phyloP scores from a whole-genome alignment of 2,113 vertebrate species.

The Cephalopterus ornatus region DNA sequence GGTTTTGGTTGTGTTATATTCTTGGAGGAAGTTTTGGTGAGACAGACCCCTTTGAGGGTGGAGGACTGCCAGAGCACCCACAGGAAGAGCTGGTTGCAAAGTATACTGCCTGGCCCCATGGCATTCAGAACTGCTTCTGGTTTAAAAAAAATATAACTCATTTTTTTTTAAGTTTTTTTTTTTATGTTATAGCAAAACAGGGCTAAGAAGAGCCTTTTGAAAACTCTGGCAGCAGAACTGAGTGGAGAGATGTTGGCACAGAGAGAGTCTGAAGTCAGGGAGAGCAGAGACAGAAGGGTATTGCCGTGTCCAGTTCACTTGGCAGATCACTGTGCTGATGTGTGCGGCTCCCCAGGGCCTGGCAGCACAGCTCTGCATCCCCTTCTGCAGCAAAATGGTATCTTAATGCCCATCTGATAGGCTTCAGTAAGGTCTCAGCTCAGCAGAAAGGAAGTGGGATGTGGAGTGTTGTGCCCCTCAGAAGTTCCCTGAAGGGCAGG shows the following conservation, averaged over 20 bases:
- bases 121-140: background rate
- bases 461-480: background rate
- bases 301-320: background rate
- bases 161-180: background rate
- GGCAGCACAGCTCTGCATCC: background rate
- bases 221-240: background rate
- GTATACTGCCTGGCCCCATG: background rate
- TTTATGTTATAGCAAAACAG: background rate
- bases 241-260: fast-evolving
- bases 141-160: background rate
- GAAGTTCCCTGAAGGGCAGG: background rate
- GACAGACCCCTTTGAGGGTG: fast-evolving
- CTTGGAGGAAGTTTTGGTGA: background rate
- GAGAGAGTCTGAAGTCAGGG: background rate
- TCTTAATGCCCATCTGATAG: background rate
- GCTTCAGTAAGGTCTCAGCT: background rate
- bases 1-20: background rate
- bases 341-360: background rate
- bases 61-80: background rate
- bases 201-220: background rate
- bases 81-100: background rate
- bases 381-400: background rate
- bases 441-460: background rate
- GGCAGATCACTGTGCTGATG: background rate
- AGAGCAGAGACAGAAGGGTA: background rate